Evolutionary conservation across 2,888 invertebrate species (phyloP), one percentile per base, ranked within the genome.

Genomic region (Nymphalis c-album): DNA sequence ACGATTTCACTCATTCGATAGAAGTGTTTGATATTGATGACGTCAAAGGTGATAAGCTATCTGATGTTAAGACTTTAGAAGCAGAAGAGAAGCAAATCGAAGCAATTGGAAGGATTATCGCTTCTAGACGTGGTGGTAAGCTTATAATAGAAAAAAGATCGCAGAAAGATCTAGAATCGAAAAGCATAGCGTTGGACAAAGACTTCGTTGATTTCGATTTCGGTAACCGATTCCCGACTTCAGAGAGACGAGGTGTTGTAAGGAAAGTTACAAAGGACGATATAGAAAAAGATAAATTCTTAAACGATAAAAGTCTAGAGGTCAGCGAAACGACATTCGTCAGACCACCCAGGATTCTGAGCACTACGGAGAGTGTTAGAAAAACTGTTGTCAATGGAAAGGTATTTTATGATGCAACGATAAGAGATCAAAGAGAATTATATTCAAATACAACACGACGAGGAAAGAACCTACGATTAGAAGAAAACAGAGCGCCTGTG

Each of bases 81-180:
- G 92, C 92, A 0, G 93, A 93, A 78, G 93, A 92, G 63, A 85
- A 82, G 62, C 93, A 93, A 73, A 93, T 93, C 50, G 93, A 93
- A 78, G 92, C 88, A 35, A 91, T 93, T 31, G 93, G 93, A 0
- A 83, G 92, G 70, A 78, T 92, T 18, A 64, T 93, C 72, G 91
- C 91, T 2, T 85, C 88, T 0, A 83, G 85, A 63, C 82, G 91
- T 40, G 90, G 86, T 0, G 84, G 86, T 0, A 90, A 89, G 69
- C 71, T 92, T 0, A 78, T 88, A 31, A 47, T 92, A 69, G 90
- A 91, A 63, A 92, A 91, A 71, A 76, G 88, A 35, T 88, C 91
- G 0, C 86, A 92, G 59, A 87, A 90, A 72, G 87, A 91, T 61
- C 76, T 92, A 31, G 88, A 90, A 77, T 70, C 83, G 0, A 88